A percentile compares a stretch with the other conserved stretches of the same genome.
Evolutionary conservation across 30 jellyfish, hydroid and myxozoan genomes (phyloP).

Genomic region (Aurelia coerulea): DNA sequence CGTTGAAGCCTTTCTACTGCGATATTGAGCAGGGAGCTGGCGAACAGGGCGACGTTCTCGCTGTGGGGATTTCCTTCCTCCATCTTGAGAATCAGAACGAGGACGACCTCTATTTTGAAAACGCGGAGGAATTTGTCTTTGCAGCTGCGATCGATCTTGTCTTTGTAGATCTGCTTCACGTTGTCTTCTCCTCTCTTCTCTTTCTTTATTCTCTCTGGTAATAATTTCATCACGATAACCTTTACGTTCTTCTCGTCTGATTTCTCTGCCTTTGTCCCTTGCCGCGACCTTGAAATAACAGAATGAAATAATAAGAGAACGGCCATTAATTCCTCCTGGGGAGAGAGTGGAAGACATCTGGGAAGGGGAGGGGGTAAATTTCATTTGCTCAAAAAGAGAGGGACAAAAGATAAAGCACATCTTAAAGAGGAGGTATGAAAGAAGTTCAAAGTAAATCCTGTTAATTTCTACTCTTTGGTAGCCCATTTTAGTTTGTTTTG

Average conservation of each 20-base stretch:
- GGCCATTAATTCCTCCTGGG: background rate
- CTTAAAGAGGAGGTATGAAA: no score
- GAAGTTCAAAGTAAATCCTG: no score
- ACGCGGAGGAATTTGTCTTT: conserved; percentile 24
- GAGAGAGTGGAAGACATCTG: no score
- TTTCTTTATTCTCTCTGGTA: conserved; percentile 29
- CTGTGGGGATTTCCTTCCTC: background rate
- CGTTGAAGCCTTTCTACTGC: conserved; percentile 12
- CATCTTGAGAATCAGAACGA: background rate
- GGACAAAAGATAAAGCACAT: no score
- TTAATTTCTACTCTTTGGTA: no score
- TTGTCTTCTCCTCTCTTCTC: conserved; percentile 42
- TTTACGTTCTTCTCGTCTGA: conserved; percentile 4
- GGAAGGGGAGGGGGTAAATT: no score
- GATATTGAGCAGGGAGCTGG: conserved; percentile 57
- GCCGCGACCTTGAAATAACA: conserved; percentile 37
- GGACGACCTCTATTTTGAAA: background rate
- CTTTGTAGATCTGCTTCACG: conserved; percentile 31
- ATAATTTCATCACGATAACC: conserved; percentile 25
- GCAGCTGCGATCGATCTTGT: conserved; percentile 3
- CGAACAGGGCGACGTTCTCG: conserved; percentile 37
- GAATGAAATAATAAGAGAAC: background rate
- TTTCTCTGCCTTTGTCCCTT: conserved; percentile 41
- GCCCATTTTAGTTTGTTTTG: no score
- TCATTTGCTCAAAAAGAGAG: no score